Evolutionary conservation across 2,888 invertebrate genomes (phyloP).

Genomic region (Azorinus chamasolen): DNA sequence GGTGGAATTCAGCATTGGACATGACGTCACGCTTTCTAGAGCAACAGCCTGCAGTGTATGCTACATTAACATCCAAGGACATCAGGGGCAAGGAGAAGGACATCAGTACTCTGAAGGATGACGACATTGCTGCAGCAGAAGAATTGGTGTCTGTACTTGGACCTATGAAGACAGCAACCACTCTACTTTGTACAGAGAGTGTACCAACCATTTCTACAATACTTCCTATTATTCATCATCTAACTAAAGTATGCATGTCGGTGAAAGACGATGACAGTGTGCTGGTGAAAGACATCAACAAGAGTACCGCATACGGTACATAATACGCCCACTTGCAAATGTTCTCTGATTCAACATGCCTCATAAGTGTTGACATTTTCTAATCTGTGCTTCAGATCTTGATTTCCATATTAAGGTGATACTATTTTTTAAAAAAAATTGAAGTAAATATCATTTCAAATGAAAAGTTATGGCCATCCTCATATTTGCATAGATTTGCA

Average conservation of each 20-base stretch:
- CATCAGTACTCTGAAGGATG: slow-evolving; percentile 13
- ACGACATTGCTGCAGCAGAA: slow-evolving; percentile 39
- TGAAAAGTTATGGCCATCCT: too few species aligned
- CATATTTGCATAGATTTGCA: too few species aligned
- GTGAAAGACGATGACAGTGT: slow-evolving; percentile 9
- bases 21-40: slow-evolving; percentile 40
- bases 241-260: slow-evolving; percentile 10
- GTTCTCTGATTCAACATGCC: too few species aligned
- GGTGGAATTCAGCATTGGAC: slow-evolving; percentile 49
- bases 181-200: slow-evolving; percentile 38
- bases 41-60: slow-evolving; percentile 39
- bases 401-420: too few species aligned
- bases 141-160: slow-evolving; percentile 36
- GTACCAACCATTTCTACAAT: slow-evolving; percentile 48
- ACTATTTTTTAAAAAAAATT: too few species aligned
- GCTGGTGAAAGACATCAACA: slow-evolving; percentile 5
- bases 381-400: too few species aligned
- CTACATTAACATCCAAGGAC: slow-evolving; percentile 32
- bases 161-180: slow-evolving; percentile 47
- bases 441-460: too few species aligned
- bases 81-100: slow-evolving; percentile 24
- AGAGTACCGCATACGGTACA: too few species aligned
- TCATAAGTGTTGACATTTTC: too few species aligned
- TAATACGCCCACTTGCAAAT: too few species aligned
- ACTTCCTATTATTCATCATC: slow-evolving; percentile 26